These are phyloP conservation scores for Drosophila ironensis DNA, from an alignment of 1,140 invertebrate genomes.

Conservation along the genomic window DNA sequence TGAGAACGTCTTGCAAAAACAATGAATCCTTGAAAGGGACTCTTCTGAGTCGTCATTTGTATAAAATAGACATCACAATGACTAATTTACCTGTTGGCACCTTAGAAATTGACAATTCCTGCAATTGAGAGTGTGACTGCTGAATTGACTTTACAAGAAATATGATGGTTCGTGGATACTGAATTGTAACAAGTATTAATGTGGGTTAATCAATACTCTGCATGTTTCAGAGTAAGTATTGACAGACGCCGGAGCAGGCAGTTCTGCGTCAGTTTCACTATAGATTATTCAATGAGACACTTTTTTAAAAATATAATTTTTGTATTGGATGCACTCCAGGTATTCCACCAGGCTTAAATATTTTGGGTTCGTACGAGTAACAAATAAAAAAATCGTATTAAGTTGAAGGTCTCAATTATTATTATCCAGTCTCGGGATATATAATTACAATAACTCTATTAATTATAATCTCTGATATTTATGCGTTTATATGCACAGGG, in stretches of 20 bases:
- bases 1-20: constrained; percentile 52
- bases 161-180: constrained; percentile 34
- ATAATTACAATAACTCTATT: no score
- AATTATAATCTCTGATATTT: no score
- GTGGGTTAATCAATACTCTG: constrained; percentile 52
- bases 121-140: constrained; percentile 64
- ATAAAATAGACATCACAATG: constrained; percentile 58
- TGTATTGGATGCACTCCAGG: no score
- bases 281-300: no score
- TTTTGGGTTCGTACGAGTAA: no score
- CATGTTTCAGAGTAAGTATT: neutral
- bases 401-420: no score
- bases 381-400: no score
- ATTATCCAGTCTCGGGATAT: no score
- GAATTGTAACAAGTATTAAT: constrained; percentile 67
- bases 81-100: constrained; percentile 77
- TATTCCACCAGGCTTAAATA: no score
- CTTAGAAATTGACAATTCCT: constrained; percentile 71
- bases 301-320: no score
- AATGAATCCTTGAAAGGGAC: constrained; percentile 31
- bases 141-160: constrained; percentile 10
- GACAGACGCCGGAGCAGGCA: neutral
- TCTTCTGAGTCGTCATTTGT: constrained; percentile 15
- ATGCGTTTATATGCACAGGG: no score
- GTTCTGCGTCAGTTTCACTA: constrained; percentile 39